Percentiles rank a stretch among this genome's conserved stretches.
Conservation (phyloP, 2,888 invertebrate genomes). For the Euzetes globulus region DNA sequence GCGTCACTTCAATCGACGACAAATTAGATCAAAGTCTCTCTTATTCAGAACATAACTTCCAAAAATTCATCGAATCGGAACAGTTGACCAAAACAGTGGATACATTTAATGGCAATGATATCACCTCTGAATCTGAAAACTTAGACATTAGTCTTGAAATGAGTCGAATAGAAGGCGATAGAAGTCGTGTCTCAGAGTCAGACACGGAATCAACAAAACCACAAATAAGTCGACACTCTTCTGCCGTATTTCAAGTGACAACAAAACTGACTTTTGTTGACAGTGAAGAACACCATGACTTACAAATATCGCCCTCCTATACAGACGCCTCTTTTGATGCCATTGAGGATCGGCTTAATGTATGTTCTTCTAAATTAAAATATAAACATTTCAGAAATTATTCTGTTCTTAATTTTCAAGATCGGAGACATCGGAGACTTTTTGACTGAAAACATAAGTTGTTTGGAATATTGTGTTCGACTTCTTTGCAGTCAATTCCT, state of each 20-base stretch:
- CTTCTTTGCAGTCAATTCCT: slow-evolving; percentile 65
- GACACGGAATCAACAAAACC: background rate
- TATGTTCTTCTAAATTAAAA: background rate
- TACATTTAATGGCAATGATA: background rate
- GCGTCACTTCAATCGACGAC: slow-evolving; percentile 13
- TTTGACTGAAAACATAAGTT: slow-evolving; percentile 56
- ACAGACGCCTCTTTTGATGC: slow-evolving; percentile 10
- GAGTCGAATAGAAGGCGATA: background rate
- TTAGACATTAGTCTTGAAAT: background rate
- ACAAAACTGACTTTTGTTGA: slow-evolving; percentile 21
- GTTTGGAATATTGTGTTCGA: slow-evolving; percentile 64
- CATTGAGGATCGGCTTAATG: background rate
- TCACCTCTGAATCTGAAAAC: background rate
- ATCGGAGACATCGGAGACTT: slow-evolving; percentile 28
- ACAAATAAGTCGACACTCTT: background rate
- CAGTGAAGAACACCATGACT: background rate
- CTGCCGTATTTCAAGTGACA: background rate
- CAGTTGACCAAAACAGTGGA: background rate
- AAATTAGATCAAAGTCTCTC: slow-evolving; percentile 5
- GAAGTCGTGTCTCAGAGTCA: background rate
- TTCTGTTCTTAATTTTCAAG: background rate
- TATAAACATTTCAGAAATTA: background rate
- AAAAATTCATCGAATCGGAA: background rate
- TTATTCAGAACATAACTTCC: background rate
- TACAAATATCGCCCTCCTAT: slow-evolving; percentile 6